Evolutionary conservation across 2,888 invertebrate species (phyloP), one percentile per base, ranked within the genome.

Genomic region (Tachina fera): DNA sequence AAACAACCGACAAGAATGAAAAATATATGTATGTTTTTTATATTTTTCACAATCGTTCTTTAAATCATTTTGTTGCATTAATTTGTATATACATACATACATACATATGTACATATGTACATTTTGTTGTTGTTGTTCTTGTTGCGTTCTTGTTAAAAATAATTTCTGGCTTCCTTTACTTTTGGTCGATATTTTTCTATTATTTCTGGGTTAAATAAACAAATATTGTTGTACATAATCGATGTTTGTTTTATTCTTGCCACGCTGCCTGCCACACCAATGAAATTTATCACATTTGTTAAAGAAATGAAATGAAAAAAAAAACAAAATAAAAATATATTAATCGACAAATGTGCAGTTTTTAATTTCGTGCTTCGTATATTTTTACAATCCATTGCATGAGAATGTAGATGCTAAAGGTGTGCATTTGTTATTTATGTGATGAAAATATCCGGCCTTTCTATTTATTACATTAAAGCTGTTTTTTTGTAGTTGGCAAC

Each of bases 131-230:
- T 49, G 22, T 71, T 61, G 72, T 56, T 49, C 2, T 45, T 63
- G 16, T 60, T 43, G 41, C 53, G 72, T 56, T 49, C 2, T 45
- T 63, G 16, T 60, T 43, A 47, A 41, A 31, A 65, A 72, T 72
- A 67, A 67, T 74, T 61, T 79, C 39, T 53, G 8, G 61, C 67
- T 75, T 61, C 45, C 61, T 82, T 47, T 19, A 56, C 58, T 39
- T 43, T 60, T 70, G 60, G 14, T 76, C 41, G 71, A 72, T 81
- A 70, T 61, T 77, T 74, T 81, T 63, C 51, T 45, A 67, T 70
- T 74, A 58, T 82, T 82, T 85, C 78, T 85, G 85, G 85, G 85
- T 85, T 78, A 85, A 82, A 82, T 82, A 85, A 85, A 85, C 85
- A 85, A 85, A 82, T 71, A 68, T 61, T 75, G 51, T 16, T 68